Evolutionary conservation across 1,140 invertebrate species (phyloP), one percentile per base, ranked within the genome.

Genomic region (Drosophila trapezifrons): DNA sequence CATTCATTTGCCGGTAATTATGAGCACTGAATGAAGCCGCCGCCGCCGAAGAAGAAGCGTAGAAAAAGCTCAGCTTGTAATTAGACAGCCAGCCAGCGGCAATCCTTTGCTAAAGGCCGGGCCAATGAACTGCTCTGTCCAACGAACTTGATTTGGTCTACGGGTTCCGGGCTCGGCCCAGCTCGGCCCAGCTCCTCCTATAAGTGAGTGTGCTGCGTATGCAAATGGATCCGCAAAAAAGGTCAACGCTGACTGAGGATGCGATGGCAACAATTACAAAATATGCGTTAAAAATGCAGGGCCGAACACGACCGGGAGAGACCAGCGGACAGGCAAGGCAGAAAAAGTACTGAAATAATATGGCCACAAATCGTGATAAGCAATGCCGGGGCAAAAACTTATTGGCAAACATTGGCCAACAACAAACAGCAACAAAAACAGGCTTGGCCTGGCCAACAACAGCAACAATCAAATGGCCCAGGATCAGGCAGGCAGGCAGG

Each of bases 311-410:
- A 81, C 76, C 64, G 57, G 29, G 3, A 6, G 15, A 18, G 37
- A 18, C 45, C 10, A 29, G 12, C 15, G 51, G 45, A 29, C 38
- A 46, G 57, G 46, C 74, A 67, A 25, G 37, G 54, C 20, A 52
- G 51, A 62, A 63, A 62, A 82, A 69, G 70, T 82, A 84, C 76
- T 77, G 80, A 87, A 89, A 87, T 87, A 87, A 87, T 87, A 87
- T 87, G 84, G 80, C 84, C 84, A 89, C 84, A 89, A 87, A 87
- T 87, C 84, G 84, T 87, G 84, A 87, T 87, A 87, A 87, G 84
- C 84, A 84, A 87, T 78, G 84, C 84, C 80, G 80, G 80, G 64
- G 72, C 77, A 64, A 77, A 82, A 82, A 75, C 54, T 78, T 89
- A 89, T 87, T 87, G 79, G 84, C 83, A 85, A 85, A 85, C 81